Percentiles rank a stretch among this genome's conserved stretches.
These are phyloP conservation scores for Fistularia commersonii DNA, from an alignment of 2,797 vertebrate species.

Conservation along the genomic window DNA sequence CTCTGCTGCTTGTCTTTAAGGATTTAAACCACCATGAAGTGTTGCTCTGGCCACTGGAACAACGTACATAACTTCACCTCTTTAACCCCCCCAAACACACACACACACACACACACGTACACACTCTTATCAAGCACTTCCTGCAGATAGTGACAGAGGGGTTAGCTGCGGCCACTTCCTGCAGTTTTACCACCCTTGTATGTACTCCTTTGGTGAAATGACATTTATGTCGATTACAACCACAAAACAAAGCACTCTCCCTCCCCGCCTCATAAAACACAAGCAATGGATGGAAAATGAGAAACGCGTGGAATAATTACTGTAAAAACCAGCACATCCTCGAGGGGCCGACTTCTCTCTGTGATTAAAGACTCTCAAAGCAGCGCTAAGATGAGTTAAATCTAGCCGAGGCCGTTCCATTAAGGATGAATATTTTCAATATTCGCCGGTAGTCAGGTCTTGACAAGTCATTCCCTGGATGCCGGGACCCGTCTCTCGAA, in stretches of 20 bases:
- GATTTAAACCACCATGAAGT: slow-evolving; percentile 19
- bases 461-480: slow-evolving; percentile 65
- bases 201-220: slow-evolving; percentile 23
- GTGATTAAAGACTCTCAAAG: slow-evolving; percentile 69
- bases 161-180: slow-evolving; percentile 17
- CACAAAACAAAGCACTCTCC: slow-evolving; percentile 43
- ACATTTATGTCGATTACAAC: slow-evolving; percentile 32
- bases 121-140: slow-evolving; percentile 18
- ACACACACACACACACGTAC: too few relatives aligned
- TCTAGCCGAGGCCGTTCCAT: slow-evolving; percentile 64
- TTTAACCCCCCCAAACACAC: neutral
- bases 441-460: slow-evolving; percentile 64
- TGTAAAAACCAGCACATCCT: too few relatives aligned
- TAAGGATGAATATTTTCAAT: slow-evolving; percentile 68
- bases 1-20: slow-evolving; percentile 22
- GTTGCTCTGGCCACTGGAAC: neutral
- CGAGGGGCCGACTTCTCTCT: slow-evolving; percentile 58
- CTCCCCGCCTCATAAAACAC: slow-evolving; percentile 5
- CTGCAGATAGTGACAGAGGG: slow-evolving; percentile 14
- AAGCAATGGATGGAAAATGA: too few relatives aligned
- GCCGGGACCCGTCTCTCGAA: slow-evolving; percentile 60
- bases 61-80: slow-evolving; percentile 5
- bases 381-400: slow-evolving; percentile 61
- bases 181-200: slow-evolving; percentile 7
- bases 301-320: too few relatives aligned